A percentile compares a stretch with the other conserved stretches of the same genome.
Conservation (phyloP, 2,797 vertebrate genomes). For the Gallinago solitaria region DNA sequence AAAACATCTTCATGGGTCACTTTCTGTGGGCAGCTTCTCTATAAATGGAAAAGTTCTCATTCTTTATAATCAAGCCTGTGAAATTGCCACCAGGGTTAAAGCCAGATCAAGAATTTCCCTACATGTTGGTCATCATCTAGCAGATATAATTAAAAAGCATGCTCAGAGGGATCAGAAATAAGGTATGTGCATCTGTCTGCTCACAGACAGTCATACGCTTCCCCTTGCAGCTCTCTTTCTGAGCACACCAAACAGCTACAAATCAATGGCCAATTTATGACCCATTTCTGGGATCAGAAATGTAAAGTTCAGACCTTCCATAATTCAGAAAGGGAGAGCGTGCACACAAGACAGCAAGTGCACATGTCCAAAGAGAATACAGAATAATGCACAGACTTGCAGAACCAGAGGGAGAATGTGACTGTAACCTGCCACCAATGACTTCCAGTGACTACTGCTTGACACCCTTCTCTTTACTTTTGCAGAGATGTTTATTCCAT, state of each 20-base stretch:
- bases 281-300: not conserved
- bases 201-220: not conserved
- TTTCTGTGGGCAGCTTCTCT: not conserved
- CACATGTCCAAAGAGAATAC: not conserved
- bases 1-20: not conserved
- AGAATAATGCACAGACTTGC: not conserved
- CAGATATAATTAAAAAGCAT: not conserved
- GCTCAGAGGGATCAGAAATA: not conserved
- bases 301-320: not conserved
- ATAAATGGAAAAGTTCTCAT: not conserved
- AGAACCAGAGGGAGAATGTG: not conserved
- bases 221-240: not conserved
- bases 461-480: not conserved
- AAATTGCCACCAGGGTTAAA: not conserved
- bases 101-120: not conserved
- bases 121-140: not conserved
- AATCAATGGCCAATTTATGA: not conserved
- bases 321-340: not conserved
- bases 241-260: not conserved
- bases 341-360: accelerated
- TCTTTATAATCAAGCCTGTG: not conserved
- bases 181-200: not conserved
- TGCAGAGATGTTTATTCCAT: not conserved
- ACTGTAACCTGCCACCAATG: not conserved
- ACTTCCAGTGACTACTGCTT: not conserved